These are phyloP conservation scores for Misgurnus anguillicaudatus DNA, from an alignment of 2,113 vertebrate genomes.

Conservation along the genomic window DNA sequence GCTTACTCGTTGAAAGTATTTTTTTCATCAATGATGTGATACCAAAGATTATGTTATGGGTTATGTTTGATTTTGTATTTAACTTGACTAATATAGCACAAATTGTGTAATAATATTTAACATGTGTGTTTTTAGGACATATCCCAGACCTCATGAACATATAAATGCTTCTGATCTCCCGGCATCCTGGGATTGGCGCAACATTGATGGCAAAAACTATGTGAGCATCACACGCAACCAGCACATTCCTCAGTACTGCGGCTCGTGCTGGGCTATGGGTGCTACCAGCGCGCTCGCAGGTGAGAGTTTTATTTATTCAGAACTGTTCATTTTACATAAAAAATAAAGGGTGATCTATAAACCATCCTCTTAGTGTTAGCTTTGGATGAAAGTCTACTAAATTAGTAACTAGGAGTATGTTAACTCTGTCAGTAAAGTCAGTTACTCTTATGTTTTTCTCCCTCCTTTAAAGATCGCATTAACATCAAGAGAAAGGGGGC, in stretches of 20 bases:
- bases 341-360: too few species aligned
- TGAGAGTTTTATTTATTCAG: slow-evolving; percentile 44
- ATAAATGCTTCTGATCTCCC: slow-evolving; percentile 69
- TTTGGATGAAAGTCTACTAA: too few species aligned
- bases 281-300: slow-evolving; percentile 85
- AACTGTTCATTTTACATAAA: too few species aligned
- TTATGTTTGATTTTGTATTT: too few species aligned
- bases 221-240: slow-evolving; percentile 83
- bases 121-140: slow-evolving; percentile 43
- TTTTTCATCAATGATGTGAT: too few species aligned
- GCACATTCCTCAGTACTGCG: slow-evolving; percentile 88
- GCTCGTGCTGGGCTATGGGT: slow-evolving; percentile 87
- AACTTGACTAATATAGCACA: neutral
- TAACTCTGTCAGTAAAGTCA: neutral
- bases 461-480: slow-evolving; percentile 75
- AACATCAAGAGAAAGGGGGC: slow-evolving; percentile 85
- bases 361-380: too few species aligned
- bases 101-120: neutral
- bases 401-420: too few species aligned
- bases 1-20: too few species aligned
- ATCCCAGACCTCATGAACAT: slow-evolving; percentile 78
- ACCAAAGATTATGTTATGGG: too few species aligned
- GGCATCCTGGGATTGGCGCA: slow-evolving; percentile 81
- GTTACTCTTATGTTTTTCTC: neutral
- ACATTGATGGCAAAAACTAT: slow-evolving; percentile 74